Conservation (phyloP, 2,797 vertebrate genomes). For the Sebastes diaconus region DNA sequence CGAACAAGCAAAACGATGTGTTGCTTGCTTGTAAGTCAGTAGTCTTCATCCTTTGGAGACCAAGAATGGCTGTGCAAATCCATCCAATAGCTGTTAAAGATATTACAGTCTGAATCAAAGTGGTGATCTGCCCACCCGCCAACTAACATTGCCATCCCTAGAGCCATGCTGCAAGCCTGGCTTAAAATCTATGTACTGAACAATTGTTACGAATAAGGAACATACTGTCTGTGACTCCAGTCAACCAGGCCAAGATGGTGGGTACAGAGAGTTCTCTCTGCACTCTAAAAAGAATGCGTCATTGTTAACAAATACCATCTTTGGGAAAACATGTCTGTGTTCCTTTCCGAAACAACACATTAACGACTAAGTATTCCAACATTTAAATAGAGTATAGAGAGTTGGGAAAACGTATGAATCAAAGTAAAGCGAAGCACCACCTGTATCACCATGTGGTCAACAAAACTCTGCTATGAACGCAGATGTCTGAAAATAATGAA, state of each 20-base stretch:
- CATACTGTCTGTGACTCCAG: too few species aligned
- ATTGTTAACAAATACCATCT: neutral
- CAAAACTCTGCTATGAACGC: neutral
- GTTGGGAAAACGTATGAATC: neutral
- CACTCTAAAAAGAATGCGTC: neutral
- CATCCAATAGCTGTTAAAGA: neutral
- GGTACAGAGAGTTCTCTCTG: too few species aligned
- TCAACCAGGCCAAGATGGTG: too few species aligned
- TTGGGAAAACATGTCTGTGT: neutral
- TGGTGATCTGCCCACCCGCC: neutral
- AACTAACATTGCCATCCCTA: neutral
- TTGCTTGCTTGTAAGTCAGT: neutral
- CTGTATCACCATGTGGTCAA: slow-evolving; percentile 33
- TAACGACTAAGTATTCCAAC: neutral
- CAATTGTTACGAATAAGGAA: neutral
- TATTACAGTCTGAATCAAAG: neutral
- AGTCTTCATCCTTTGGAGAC: neutral
- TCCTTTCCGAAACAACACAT: neutral
- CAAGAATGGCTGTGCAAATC: neutral
- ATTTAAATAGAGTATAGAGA: neutral
- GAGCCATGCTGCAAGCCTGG: too few species aligned
- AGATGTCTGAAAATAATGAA: slow-evolving; percentile 18
- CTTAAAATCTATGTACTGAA: neutral
- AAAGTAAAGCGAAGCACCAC: slow-evolving; percentile 32
- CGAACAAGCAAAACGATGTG: too few species aligned